A percentile compares a stretch with the other conserved stretches of the same genome.
Conservation (phyloP, 2,113 vertebrate species). For the Otus sunia region DNA sequence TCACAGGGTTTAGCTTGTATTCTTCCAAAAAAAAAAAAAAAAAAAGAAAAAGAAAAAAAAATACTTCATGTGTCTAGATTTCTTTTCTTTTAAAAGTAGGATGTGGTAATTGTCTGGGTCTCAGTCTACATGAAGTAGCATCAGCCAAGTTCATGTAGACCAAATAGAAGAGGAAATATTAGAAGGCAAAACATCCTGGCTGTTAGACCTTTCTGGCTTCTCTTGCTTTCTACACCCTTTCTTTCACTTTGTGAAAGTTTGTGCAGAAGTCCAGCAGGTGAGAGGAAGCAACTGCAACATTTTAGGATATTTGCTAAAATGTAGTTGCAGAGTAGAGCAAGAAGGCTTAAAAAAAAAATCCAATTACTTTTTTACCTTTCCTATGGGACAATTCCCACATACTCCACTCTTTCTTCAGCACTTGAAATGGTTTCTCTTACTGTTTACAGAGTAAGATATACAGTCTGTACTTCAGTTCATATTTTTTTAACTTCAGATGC, state of each 20-base stretch:
- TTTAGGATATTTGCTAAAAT: not conserved
- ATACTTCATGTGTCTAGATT: not conserved
- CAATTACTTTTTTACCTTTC: not conserved
- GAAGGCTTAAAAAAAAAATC: not conserved
- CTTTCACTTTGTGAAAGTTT: not conserved
- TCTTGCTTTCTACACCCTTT: not conserved
- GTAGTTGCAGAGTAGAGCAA: not conserved
- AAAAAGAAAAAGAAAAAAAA: too few species aligned
- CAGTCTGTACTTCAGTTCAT: not conserved
- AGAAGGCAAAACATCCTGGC: not conserved
- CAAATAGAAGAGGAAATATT: not conserved
- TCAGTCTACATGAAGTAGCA: not conserved
- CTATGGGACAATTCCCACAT: not conserved
- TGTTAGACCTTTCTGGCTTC: not conserved
- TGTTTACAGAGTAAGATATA: not conserved
- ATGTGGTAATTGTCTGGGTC: not conserved
- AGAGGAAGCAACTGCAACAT: not conserved
- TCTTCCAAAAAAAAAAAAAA: not conserved
- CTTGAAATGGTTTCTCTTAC: not conserved
- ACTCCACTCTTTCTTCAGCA: not conserved
- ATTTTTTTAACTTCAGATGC: slow-evolving; percentile 16
- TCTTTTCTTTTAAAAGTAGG: not conserved
- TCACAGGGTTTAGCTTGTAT: not conserved
- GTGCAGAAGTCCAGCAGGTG: not conserved
- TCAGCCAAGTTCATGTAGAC: not conserved